Evolutionary conservation across 2,113 vertebrate species (phyloP).

Genomic region (Labrus mixtus): DNA sequence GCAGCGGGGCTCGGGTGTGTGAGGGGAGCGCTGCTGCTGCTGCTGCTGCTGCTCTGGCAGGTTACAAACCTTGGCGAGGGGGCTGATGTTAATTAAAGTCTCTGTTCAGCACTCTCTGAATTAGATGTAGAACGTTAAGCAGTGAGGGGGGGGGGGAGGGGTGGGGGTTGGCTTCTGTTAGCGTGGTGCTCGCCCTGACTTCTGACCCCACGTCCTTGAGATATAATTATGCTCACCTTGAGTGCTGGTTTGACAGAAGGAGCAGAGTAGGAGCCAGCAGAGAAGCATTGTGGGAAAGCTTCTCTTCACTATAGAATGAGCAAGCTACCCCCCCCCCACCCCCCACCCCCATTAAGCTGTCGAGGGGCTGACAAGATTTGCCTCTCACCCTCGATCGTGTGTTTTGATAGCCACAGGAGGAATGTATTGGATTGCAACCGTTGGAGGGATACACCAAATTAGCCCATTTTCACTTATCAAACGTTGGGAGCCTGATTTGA

Average conservation of each 20-base stretch:
- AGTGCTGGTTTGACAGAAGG: slow-evolving; percentile 33
- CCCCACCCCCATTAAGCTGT: slow-evolving; percentile 47
- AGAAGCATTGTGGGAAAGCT: slow-evolving; percentile 19
- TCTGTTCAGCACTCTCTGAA: slow-evolving; percentile 75
- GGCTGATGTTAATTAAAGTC: slow-evolving; percentile 74
- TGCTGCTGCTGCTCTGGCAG: slow-evolving; percentile 3
- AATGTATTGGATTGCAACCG: slow-evolving; percentile 68
- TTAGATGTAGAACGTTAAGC: slow-evolving; percentile 77
- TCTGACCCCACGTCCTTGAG: slow-evolving; percentile 72
- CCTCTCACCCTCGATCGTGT: slow-evolving; percentile 39
- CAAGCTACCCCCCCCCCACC: not conserved
- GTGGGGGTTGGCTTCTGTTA: slow-evolving; percentile 51
- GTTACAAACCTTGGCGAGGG: slow-evolving; percentile 52
- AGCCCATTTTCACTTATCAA: slow-evolving; percentile 69
- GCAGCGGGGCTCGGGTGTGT: not conserved
- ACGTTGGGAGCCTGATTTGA: slow-evolving; percentile 71
- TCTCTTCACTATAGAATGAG: slow-evolving; percentile 39
- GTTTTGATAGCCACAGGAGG: slow-evolving; percentile 67
- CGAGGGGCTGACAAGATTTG: slow-evolving; percentile 52
- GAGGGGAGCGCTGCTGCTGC: no score
- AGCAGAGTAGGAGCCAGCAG: slow-evolving; percentile 24
- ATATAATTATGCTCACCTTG: slow-evolving; percentile 70
- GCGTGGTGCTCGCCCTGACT: slow-evolving; percentile 25
- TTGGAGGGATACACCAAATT: slow-evolving; percentile 70
- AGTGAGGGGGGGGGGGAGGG: not conserved